Evolutionary conservation across 2,113 vertebrate species (phyloP).

Genomic region (Pterophyllum scalare): DNA sequence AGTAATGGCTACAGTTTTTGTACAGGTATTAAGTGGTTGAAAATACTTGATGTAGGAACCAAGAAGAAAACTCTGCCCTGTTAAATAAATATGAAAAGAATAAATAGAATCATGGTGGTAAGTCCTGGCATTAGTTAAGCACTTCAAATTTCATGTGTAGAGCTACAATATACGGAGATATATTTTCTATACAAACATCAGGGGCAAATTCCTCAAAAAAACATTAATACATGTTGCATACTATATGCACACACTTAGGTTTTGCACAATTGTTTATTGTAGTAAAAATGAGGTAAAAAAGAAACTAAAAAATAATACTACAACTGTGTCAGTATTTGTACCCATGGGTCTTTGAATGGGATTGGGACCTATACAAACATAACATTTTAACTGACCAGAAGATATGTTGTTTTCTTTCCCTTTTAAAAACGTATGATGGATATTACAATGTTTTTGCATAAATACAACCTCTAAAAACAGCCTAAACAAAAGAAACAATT

Average conservation of each 20-base stretch:
- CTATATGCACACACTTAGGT: not conserved
- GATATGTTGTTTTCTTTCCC: conserved; percentile 41
- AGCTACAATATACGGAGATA: conserved; percentile 12
- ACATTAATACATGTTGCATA: conserved; percentile 9
- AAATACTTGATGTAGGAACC: conserved; percentile 24
- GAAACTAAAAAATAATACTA: not conserved
- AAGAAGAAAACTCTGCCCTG: conserved; percentile 37
- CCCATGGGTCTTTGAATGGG: not conserved
- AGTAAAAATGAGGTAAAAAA: conserved; percentile 29
- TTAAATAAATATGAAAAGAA: conserved; percentile 69
- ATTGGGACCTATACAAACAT: conserved; percentile 11
- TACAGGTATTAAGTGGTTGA: conserved; percentile 42
- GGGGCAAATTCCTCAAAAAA: conserved; percentile 18
- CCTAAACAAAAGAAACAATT: conserved; percentile 13
- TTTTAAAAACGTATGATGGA: conserved; percentile 40
- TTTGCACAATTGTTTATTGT: conserved; percentile 36
- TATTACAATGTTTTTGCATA: conserved; percentile 27
- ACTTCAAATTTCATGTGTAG: not conserved
- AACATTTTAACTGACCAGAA: conserved; percentile 19
- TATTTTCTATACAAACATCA: not conserved
- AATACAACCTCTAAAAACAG: conserved; percentile 21
- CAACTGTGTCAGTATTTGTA: conserved; percentile 1
- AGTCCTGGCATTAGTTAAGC: conserved; percentile 41
- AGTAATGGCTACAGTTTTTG: conserved; percentile 38
- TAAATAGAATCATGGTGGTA: conserved; percentile 57